These are phyloP conservation scores for Macaca nemestrina DNA, from an alignment of 2,113 vertebrate species.

Conservation along the genomic window DNA sequence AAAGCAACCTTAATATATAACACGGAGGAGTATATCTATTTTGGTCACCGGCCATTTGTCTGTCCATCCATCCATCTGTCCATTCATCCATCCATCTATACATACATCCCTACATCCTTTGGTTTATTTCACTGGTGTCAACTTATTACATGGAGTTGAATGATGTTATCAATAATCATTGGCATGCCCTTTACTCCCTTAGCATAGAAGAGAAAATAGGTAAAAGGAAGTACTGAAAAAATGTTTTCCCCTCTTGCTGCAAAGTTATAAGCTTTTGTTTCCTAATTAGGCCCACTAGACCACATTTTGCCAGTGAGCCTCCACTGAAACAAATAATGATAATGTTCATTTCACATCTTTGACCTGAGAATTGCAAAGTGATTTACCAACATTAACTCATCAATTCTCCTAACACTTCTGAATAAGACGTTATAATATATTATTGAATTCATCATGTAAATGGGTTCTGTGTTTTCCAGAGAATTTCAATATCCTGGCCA, in stretches of 20 bases:
- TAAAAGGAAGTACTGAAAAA: neutral
- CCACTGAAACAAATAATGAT: neutral
- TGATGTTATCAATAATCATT: neutral
- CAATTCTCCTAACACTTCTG: neutral
- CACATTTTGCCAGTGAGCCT: neutral
- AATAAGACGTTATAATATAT: neutral
- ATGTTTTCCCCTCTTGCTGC: neutral
- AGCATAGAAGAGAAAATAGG: neutral
- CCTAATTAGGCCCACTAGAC: neutral
- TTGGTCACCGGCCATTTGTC: neutral
- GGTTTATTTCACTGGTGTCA: neutral
- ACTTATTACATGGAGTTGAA: neutral
- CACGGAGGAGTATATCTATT: neutral
- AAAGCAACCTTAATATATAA: neutral
- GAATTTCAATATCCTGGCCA: conserved; percentile 8
- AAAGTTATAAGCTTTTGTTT: neutral
- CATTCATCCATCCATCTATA: neutral
- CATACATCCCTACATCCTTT: neutral
- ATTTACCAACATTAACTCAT: conserved; percentile 8
- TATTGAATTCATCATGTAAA: conserved; percentile 43
- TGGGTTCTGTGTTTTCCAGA: conserved; percentile 28
- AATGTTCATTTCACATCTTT: neutral
- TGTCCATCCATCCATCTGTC: neutral
- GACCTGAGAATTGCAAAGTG: conserved; percentile 13
- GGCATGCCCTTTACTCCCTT: neutral